Conservation (phyloP, 2,797 vertebrate species). For the Enteromius trimaculatus region DNA sequence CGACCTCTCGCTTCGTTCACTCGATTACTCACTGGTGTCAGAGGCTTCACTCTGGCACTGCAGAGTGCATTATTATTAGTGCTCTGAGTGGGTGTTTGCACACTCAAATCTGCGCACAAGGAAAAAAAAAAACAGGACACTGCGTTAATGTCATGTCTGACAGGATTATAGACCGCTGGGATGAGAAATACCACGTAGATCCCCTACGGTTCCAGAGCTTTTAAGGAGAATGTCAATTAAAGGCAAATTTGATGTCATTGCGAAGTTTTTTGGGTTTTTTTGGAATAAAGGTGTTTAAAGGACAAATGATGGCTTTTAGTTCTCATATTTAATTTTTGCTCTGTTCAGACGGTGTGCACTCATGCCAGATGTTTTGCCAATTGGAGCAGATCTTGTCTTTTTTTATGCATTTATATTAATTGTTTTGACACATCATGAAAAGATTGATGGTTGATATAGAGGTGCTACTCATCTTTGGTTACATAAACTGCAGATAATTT, state of each 20-base stretch:
- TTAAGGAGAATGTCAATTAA: slow-evolving; percentile 21
- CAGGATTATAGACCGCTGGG: slow-evolving; percentile 45
- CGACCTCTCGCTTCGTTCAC: slow-evolving; percentile 29
- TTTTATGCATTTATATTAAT: background rate
- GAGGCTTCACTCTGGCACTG: slow-evolving; percentile 44
- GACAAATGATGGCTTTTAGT: background rate
- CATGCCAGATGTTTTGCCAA: slow-evolving; percentile 15
- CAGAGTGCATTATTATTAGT: slow-evolving; percentile 57
- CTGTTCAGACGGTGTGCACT: background rate
- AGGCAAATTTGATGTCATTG: slow-evolving; percentile 22
- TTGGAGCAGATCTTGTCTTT: background rate
- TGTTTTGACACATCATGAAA: background rate
- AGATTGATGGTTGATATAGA: slow-evolving; percentile 4
- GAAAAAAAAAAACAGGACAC: slow-evolving; percentile 36
- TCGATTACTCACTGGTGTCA: slow-evolving; percentile 53
- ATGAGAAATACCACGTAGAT: slow-evolving; percentile 50
- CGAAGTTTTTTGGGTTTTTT: background rate
- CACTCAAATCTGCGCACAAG: slow-evolving; percentile 49
- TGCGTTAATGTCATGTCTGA: slow-evolving; percentile 51
- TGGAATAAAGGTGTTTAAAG: background rate
- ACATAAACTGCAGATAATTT: slow-evolving; percentile 27
- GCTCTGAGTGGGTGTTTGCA: slow-evolving; percentile 53
- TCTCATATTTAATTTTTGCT: background rate
- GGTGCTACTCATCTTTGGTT: slow-evolving; percentile 13
- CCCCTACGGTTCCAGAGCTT: background rate